phyloP scores from a whole-genome alignment of 2,888 invertebrate genomes.

The Tetragnatha montana region DNA sequence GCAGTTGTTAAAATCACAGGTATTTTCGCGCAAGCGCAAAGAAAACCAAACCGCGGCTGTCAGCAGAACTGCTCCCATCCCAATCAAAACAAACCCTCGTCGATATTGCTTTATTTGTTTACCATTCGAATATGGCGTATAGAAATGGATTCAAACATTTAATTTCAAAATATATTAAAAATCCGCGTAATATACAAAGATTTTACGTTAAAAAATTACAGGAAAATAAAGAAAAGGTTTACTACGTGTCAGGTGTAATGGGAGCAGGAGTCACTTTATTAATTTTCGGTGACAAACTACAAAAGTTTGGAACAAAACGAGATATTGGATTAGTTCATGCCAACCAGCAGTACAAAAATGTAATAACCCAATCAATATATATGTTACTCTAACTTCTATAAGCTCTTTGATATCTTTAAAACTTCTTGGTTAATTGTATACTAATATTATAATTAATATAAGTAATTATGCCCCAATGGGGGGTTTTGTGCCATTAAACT shows the following conservation, averaged over 20 bases:
- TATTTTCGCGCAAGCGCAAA: neutral
- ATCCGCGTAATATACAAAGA: neutral
- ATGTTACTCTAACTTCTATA: too few relatives aligned
- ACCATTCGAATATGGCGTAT: conserved; percentile 3
- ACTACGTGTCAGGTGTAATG: conserved; percentile 46
- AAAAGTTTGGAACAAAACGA: conserved; percentile 63
- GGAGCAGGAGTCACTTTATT: conserved; percentile 55
- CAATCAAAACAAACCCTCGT: neutral
- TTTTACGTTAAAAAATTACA: conserved; percentile 6
- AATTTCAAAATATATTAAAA: conserved; percentile 20
- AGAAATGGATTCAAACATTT: conserved; percentile 31
- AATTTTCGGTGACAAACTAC: conserved; percentile 63
- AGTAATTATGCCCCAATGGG: too few relatives aligned
- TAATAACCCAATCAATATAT: neutral
- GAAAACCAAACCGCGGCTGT: neutral
- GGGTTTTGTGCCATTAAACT: too few relatives aligned
- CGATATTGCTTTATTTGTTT: too few relatives aligned
- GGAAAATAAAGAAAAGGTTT: conserved; percentile 51
- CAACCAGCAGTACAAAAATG: conserved; percentile 58
- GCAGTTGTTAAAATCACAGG: neutral
- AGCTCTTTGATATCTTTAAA: too few relatives aligned
- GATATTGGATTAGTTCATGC: conserved; percentile 63
- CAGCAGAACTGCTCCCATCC: neutral
- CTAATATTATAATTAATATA: too few relatives aligned
- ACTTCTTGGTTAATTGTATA: too few relatives aligned